Conservation (phyloP, 2,113 vertebrate genomes). For the Xenopus tropicalis region UCB_Xtro_10.0 CM004447.2:121904501-121905000, state of each 20-base stretch:
- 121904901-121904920: not conserved
- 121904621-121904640: conserved; percentile 9
- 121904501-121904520: too few species aligned
- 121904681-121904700: conserved; percentile 32
- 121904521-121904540: too few species aligned
- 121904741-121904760: conserved; percentile 35
- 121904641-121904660: not conserved
- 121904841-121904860: not conserved
- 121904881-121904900: conserved; percentile 17
- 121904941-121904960: too few species aligned
- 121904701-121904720: conserved; percentile 33
- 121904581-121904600: not conserved
- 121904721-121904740: conserved; percentile 34
- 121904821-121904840: conserved; percentile 24
- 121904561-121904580: conserved; percentile 15
- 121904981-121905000: too few species aligned
- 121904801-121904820: conserved; percentile 5
- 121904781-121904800: conserved; percentile 32
- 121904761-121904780: conserved; percentile 12
- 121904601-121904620: conserved; percentile 14
- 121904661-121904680: conserved; percentile 22
- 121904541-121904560: not conserved
- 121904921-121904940: too few species aligned
- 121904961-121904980: too few species aligned
- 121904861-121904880: not conserved